These are phyloP conservation scores for Okapia johnstoni DNA, from an alignment of 2,113 vertebrate genomes.

Conservation along the genomic window DNA sequence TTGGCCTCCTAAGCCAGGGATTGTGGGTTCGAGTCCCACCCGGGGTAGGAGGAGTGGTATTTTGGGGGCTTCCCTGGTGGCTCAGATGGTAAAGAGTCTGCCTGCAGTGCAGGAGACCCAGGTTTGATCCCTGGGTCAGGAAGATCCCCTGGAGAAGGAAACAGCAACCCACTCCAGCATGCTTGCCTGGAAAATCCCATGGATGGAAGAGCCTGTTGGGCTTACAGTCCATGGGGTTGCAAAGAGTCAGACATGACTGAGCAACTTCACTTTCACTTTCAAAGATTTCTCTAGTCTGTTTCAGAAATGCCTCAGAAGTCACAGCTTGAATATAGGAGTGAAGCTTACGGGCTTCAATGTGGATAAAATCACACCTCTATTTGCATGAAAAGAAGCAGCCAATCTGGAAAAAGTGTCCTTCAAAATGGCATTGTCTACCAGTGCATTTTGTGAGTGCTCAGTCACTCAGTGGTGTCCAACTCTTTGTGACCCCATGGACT, in stretches of 20 bases:
- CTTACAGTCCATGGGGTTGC: neutral
- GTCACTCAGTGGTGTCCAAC: neutral
- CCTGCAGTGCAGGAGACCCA: neutral
- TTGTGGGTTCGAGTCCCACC: constrained; percentile 71
- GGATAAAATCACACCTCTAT: too few relatives aligned
- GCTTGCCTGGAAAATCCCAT: neutral
- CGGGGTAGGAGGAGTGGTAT: neutral
- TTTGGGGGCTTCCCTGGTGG: neutral
- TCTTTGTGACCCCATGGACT: neutral
- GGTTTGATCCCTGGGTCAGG: neutral
- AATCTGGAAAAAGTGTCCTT: neutral
- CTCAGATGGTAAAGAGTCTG: neutral
- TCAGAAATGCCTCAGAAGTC: neutral
- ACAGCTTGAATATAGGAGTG: neutral
- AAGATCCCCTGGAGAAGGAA: neutral
- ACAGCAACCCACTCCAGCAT: neutral
- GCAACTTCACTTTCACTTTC: neutral
- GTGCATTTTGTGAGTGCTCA: neutral
- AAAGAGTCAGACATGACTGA: accelerated
- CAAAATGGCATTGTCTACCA: neutral
- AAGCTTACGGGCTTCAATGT: neutral
- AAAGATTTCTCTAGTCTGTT: neutral
- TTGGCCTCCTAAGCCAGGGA: constrained; percentile 79
- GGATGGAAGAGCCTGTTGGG: neutral
- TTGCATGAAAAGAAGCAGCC: neutral